phyloP scores from a whole-genome alignment of 2,888 invertebrate species.

The Mellilla xanthometata region DNA sequence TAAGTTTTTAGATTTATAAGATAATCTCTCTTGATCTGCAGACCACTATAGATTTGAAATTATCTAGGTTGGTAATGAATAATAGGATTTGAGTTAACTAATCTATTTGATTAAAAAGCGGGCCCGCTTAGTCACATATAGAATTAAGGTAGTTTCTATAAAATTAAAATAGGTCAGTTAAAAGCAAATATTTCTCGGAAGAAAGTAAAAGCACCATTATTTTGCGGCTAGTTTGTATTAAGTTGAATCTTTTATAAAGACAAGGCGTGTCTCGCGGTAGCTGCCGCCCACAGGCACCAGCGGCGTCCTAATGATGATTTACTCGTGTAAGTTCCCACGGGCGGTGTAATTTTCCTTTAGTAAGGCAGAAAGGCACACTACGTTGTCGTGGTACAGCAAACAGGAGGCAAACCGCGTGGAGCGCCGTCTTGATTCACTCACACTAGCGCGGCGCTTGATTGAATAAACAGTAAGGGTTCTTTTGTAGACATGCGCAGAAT shows the following conservation, averaged over 20 bases:
- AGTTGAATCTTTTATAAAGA: slow-evolving; percentile 79
- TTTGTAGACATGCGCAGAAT: no score
- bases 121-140: no score
- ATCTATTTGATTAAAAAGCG: no score
- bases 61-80: no score
- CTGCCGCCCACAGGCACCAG: slow-evolving; percentile 38
- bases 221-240: slow-evolving; percentile 68
- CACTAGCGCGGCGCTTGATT: background rate
- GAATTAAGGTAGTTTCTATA: no score
- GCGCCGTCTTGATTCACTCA: slow-evolving; percentile 8
- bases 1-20: no score
- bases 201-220: slow-evolving; percentile 45
- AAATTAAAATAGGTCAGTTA: background rate
- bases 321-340: slow-evolving; percentile 67
- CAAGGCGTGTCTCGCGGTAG: slow-evolving; percentile 62
- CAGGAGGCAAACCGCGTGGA: slow-evolving; percentile 10
- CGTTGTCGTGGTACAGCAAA: background rate
- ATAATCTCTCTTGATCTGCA: no score
- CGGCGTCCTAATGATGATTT: slow-evolving; percentile 79
- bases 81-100: no score
- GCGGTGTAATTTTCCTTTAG: slow-evolving; percentile 76
- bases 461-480: slow-evolving; percentile 4
- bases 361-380: slow-evolving; percentile 46
- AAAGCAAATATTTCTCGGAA: slow-evolving; percentile 9
- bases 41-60: no score